Conservation (phyloP, 2,797 vertebrate genomes). For the Lagocephalus sceleratus region DNA sequence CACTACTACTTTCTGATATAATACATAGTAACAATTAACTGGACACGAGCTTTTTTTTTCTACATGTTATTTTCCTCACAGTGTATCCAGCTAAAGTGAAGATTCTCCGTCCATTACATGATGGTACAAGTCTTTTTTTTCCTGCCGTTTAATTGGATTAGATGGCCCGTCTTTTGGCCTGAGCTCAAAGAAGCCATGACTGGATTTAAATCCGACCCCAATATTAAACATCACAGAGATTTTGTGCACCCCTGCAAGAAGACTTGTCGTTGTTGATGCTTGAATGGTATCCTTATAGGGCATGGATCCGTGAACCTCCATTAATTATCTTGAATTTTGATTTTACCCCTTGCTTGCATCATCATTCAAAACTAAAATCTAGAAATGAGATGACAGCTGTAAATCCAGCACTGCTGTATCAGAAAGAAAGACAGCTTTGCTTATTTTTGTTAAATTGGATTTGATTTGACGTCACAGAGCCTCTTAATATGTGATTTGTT, state of each 20-base stretch:
- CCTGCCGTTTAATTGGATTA: slow-evolving; percentile 11
- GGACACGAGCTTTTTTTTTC: slow-evolving; percentile 8
- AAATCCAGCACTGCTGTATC: slow-evolving; percentile 6
- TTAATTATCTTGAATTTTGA: too few relatives aligned
- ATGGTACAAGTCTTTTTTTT: slow-evolving; percentile 12
- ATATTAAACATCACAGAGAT: slow-evolving; percentile 6
- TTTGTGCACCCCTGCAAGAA: background rate
- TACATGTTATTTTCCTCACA: slow-evolving; percentile 7
- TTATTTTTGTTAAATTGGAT: slow-evolving; percentile 10
- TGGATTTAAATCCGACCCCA: slow-evolving; percentile 3
- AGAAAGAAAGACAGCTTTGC: slow-evolving; percentile 4
- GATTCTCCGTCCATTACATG: slow-evolving; percentile 6
- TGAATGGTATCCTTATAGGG: background rate
- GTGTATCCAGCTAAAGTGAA: slow-evolving; percentile 2
- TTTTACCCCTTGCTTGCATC: background rate
- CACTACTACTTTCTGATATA: slow-evolving; percentile 27
- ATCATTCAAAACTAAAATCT: background rate
- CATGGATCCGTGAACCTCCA: slow-evolving; percentile 8
- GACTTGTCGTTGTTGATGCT: slow-evolving; percentile 3
- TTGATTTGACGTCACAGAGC: slow-evolving; percentile 14
- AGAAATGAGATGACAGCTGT: slow-evolving; percentile 2
- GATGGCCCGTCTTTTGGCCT: background rate
- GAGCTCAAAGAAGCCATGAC: slow-evolving; percentile 3
- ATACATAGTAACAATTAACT: slow-evolving; percentile 48
- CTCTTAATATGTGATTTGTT: slow-evolving; percentile 7